Evolutionary conservation across 2,113 vertebrate genomes (phyloP).

Genomic region (Pachycephala philippinensis): DNA sequence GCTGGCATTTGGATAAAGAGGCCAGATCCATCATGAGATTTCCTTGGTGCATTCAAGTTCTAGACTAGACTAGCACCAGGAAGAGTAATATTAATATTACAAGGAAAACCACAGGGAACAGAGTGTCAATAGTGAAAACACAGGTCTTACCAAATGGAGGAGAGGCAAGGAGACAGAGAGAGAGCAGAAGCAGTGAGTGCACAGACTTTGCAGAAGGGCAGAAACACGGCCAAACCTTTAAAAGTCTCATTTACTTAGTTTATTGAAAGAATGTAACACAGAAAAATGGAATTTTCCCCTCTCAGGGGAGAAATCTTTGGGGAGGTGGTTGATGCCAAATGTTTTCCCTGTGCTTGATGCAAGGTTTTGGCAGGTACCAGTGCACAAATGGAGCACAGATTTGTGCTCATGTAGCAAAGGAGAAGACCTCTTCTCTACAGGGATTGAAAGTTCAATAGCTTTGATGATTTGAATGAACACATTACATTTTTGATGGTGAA

Average conservation of each 20-base stretch:
- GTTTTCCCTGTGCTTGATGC: background rate
- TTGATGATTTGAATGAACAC: background rate
- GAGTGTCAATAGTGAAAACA: background rate
- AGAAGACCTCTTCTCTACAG: background rate
- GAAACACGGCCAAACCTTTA: background rate
- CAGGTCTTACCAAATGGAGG: background rate
- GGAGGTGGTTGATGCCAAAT: background rate
- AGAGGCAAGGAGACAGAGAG: background rate
- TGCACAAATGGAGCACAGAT: background rate
- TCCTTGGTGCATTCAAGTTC: background rate
- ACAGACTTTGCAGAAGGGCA: background rate
- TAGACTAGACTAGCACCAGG: background rate
- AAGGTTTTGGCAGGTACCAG: background rate
- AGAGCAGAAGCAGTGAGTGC: background rate
- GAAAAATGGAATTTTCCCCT: slow-evolving; percentile 2
- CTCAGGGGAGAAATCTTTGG: background rate
- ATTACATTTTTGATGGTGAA: background rate
- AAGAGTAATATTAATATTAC: background rate
- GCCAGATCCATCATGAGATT: background rate
- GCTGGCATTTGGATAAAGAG: background rate
- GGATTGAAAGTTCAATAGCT: background rate
- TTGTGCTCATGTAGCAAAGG: background rate
- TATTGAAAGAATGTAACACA: background rate
- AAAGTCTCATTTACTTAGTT: background rate
- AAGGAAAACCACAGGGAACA: background rate